phyloP scores from a whole-genome alignment of 1,140 invertebrate species.

The Diabrotica undecimpunctata region DNA sequence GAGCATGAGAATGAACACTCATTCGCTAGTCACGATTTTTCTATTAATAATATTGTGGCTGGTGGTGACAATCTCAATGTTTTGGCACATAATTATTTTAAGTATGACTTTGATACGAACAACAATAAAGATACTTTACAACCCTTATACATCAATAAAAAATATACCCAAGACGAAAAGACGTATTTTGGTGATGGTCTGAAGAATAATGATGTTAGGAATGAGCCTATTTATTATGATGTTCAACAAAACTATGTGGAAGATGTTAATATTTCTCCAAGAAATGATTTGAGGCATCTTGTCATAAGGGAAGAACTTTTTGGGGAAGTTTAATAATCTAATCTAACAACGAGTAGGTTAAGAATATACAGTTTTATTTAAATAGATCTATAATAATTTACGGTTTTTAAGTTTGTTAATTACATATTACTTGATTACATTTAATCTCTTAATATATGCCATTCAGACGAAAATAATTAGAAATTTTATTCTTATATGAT shows the following conservation, averaged over 20 bases:
- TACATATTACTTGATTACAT: no score
- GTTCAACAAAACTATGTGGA: constrained; percentile 3
- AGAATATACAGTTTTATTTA: no score
- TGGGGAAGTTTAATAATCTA: constrained; percentile 36
- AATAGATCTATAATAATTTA: no score
- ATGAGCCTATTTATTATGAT: constrained; percentile 39
- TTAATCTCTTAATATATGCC: no score
- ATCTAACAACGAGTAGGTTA: neutral
- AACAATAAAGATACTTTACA: neutral
- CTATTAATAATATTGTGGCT: neutral
- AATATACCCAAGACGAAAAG: no score
- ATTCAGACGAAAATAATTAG: no score
- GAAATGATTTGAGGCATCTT: constrained; percentile 13
- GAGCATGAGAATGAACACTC: neutral
- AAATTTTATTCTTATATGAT: no score
- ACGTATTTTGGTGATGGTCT: no score
- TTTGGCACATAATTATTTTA: neutral
- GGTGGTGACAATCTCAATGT: neutral
- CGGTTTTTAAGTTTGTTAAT: no score
- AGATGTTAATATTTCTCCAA: constrained; percentile 1
- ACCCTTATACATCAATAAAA: no score
- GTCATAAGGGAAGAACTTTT: constrained; percentile 35
- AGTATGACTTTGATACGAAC: constrained; percentile 11
- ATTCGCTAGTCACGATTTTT: neutral
- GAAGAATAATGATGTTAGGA: neutral